Percentiles rank a stretch among this genome's conserved stretches.
Evolutionary conservation across 2,797 vertebrate genomes (phyloP).

Genomic region (Spinibarbus caldwelli): DNA sequence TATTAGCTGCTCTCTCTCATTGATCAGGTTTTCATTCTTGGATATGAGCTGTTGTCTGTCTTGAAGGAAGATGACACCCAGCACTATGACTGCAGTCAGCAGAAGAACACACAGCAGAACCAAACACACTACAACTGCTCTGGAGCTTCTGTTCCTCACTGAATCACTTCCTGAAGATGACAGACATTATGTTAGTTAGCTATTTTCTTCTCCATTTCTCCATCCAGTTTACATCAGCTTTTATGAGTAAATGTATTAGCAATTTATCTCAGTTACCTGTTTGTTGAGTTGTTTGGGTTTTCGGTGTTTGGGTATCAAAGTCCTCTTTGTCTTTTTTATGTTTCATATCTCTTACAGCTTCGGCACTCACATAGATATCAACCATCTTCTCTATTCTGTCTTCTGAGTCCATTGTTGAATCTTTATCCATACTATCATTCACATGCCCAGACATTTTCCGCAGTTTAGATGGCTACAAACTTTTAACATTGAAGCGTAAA

Average conservation of each 20-base stretch:
- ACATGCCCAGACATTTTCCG: neutral
- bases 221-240: neutral
- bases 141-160: neutral
- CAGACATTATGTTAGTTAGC: neutral
- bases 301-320: neutral
- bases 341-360: conserved; percentile 26
- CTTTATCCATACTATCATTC: neutral
- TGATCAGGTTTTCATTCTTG: neutral
- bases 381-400: conserved; percentile 19
- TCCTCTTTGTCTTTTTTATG: neutral
- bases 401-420: neutral
- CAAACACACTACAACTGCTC: conserved; percentile 6
- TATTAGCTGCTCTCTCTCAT: neutral
- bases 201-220: neutral
- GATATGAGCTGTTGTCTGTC: neutral
- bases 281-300: too few relatives aligned
- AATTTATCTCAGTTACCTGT: conserved; percentile 19
- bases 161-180: neutral
- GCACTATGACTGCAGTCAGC: conserved; percentile 15
- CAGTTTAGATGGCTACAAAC: neutral
- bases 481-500: neutral
- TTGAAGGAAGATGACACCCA: neutral
- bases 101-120: conserved; percentile 37
- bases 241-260: neutral
- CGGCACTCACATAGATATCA: conserved; percentile 26